phyloP scores from a whole-genome alignment of 92 coral and sea anemone species.

The Porites divaricata region DNA sequence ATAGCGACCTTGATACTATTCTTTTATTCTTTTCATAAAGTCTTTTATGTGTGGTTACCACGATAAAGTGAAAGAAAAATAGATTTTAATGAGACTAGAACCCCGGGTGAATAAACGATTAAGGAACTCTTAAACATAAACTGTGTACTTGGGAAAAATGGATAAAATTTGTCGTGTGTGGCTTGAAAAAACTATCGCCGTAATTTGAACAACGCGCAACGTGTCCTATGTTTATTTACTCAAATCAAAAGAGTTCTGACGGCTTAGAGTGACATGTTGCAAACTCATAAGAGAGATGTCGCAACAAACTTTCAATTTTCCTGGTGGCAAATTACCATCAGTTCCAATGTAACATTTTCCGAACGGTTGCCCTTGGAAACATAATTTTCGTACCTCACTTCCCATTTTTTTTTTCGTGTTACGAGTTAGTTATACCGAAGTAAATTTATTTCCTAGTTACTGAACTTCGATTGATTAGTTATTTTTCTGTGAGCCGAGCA shows the following conservation, averaged over 20 bases:
- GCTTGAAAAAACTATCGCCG: background rate
- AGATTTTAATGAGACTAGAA: conserved; percentile 29
- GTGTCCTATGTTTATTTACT: conserved; percentile 41
- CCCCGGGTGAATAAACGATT: conserved; percentile 25
- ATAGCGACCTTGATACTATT: conserved; percentile 58
- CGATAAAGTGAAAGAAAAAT: conserved; percentile 30
- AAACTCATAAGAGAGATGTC: conserved; percentile 25
- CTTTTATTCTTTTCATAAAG: conserved; percentile 66
- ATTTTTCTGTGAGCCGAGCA: background rate
- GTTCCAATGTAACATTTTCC: conserved; percentile 10
- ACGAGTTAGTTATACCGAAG: background rate
- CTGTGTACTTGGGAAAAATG: conserved; percentile 19
- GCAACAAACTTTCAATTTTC: conserved; percentile 32
- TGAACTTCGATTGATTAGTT: too few relatives aligned
- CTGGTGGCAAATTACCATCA: conserved; percentile 17
- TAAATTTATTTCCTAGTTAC: background rate
- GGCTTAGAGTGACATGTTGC: conserved; percentile 24
- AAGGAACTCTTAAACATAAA: conserved; percentile 15
- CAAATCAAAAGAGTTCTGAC: conserved; percentile 22
- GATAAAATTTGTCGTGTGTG: background rate
- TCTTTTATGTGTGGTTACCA: conserved; percentile 41
- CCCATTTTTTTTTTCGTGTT: too few relatives aligned
- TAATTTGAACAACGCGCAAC: conserved; percentile 10
- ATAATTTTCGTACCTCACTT: background rate
- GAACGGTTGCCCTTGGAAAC: conserved; percentile 43